Evolutionary conservation across 2,797 vertebrate genomes (phyloP).

Genomic region (Lepus townsendii): DNA sequence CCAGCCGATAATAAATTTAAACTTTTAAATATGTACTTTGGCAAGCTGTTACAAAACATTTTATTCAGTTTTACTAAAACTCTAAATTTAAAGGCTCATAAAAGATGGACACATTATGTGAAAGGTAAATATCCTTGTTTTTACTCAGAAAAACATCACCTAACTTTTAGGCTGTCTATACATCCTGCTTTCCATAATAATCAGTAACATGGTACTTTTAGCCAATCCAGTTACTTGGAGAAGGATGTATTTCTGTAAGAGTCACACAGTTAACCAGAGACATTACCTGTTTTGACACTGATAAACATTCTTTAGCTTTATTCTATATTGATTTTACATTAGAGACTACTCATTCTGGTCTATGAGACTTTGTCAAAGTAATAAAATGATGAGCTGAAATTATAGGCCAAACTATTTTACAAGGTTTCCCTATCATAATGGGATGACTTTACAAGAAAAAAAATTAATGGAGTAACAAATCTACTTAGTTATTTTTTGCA

Average conservation of each 20-base stretch:
- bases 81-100: slow-evolving; percentile 10
- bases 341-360: not conserved
- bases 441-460: not conserved
- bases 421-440: not conserved
- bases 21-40: not conserved
- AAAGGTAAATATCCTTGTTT: not conserved
- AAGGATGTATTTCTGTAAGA: not conserved
- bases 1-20: not conserved
- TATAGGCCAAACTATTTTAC: not conserved
- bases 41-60: not conserved
- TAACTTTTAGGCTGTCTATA: not conserved
- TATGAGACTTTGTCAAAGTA: slow-evolving; percentile 8
- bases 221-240: not conserved
- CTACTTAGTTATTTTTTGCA: not conserved
- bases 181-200: not conserved
- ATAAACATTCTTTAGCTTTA: not conserved
- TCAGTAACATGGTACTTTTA: not conserved
- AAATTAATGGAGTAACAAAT: slow-evolving; percentile 6
- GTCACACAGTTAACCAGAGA: not conserved
- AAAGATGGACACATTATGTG: not conserved
- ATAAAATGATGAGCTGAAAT: slow-evolving; percentile 43
- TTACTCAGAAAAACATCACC: not conserved
- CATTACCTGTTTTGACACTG: not conserved
- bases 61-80: not conserved
- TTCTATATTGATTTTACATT: slow-evolving; percentile 46